Evolutionary conservation across 2,888 invertebrate genomes (phyloP).

Genomic region (Busseola fusca): DNA sequence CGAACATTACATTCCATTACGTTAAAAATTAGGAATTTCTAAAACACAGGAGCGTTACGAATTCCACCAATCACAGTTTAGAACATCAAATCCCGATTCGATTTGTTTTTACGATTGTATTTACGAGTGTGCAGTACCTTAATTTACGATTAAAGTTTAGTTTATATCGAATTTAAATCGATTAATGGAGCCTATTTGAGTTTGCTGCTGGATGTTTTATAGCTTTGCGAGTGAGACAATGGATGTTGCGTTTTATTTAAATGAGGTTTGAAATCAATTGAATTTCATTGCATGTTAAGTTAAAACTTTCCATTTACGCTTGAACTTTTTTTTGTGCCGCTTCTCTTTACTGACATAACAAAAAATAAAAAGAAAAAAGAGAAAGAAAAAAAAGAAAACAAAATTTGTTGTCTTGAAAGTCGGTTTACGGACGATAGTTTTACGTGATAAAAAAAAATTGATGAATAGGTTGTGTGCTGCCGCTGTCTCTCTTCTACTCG

Average conservation of each 20-base stretch:
- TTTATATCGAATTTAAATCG: conserved; percentile 73
- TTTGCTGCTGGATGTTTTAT: conserved; percentile 57
- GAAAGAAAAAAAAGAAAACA: too few relatives aligned
- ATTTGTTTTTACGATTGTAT: conserved; percentile 72
- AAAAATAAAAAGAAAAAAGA: too few relatives aligned
- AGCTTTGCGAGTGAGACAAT: conserved; percentile 30
- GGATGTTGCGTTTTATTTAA: conserved; percentile 21
- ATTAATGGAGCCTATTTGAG: conserved; percentile 68
- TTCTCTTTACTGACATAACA: too few relatives aligned
- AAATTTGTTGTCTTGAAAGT: too few relatives aligned
- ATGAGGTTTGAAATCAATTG: conserved; percentile 28
- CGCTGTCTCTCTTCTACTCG: too few relatives aligned
- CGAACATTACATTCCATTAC: conserved; percentile 47
- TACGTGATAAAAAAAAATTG: too few relatives aligned
- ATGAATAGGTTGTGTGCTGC: too few relatives aligned
- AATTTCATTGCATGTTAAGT: conserved; percentile 11
- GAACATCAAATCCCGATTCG: conserved; percentile 62
- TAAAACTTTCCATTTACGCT: background rate
- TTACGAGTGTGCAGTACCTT: conserved; percentile 72
- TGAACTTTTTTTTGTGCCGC: background rate
- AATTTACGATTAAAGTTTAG: conserved; percentile 77
- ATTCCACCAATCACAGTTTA: conserved; percentile 67
- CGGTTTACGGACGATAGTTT: too few relatives aligned
- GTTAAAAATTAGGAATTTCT: conserved; percentile 56
- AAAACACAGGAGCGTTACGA: conserved; percentile 56